A percentile compares a stretch with the other conserved stretches of the same genome.
Conservation (phyloP, 2,113 vertebrate genomes). For the Notothenia coriiceps region DNA sequence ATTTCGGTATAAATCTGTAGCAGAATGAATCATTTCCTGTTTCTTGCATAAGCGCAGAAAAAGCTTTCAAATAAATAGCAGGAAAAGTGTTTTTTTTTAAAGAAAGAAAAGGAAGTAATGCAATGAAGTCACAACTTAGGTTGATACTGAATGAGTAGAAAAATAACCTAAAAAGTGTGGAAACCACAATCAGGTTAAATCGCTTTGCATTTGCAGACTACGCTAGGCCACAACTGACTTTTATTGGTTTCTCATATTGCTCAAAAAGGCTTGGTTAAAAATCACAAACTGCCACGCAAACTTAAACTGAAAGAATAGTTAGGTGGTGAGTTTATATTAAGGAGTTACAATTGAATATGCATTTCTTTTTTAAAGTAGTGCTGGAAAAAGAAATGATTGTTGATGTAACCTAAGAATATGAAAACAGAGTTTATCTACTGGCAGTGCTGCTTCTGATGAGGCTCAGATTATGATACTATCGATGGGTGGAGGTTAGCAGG, state of each 20-base stretch:
- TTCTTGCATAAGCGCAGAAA: slow-evolving; percentile 17
- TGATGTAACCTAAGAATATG: slow-evolving; percentile 3
- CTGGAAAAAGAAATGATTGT: not conserved
- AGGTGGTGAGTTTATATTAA: not conserved
- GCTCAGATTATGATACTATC: slow-evolving; percentile 81
- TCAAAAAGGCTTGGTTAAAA: slow-evolving; percentile 1
- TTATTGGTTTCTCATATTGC: slow-evolving; percentile 1
- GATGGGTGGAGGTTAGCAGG: slow-evolving; percentile 86
- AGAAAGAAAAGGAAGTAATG: not conserved
- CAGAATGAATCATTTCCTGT: slow-evolving; percentile 56
- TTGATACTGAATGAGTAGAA: slow-evolving; percentile 6
- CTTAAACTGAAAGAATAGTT: not conserved
- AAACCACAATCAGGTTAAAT: slow-evolving; percentile 75
- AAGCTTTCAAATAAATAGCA: slow-evolving; percentile 9
- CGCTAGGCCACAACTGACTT: slow-evolving; percentile 16
- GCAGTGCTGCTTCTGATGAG: slow-evolving; percentile 71
- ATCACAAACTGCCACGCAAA: not conserved
- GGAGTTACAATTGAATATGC: not conserved
- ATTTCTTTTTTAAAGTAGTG: not conserved
- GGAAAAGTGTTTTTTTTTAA: not conserved
- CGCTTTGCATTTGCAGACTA: slow-evolving; percentile 41
- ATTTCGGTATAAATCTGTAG: slow-evolving; percentile 18
- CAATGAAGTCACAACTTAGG: slow-evolving; percentile 4
- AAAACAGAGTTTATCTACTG: slow-evolving; percentile 25
- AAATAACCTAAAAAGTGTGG: slow-evolving; percentile 64